phyloP scores from a whole-genome alignment of 2,888 invertebrate species.

The Piscicola geometra region DNA sequence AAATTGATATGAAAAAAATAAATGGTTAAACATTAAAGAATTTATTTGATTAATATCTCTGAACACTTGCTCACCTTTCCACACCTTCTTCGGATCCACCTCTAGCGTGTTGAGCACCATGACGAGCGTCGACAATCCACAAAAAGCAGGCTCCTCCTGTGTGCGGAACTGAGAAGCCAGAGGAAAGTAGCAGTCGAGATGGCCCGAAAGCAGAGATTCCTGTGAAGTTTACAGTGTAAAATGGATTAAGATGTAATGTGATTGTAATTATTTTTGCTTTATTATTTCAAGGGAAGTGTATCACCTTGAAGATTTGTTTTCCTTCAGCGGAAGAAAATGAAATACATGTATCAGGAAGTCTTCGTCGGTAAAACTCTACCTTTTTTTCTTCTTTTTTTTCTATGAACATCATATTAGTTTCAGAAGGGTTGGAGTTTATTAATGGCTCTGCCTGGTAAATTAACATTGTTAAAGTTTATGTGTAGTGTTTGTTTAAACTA shows the following conservation, averaged over 20 bases:
- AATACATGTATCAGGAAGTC: conserved; percentile 53
- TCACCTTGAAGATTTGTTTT: conserved; percentile 49
- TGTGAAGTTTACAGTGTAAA: neutral
- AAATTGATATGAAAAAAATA: no score
- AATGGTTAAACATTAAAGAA: no score
- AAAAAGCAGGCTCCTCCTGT: conserved; percentile 57
- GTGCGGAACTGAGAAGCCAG: conserved; percentile 56
- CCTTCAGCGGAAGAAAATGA: conserved; percentile 53
- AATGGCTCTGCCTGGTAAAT: no score
- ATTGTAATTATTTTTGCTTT: no score
- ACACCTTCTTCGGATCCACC: conserved; percentile 39
- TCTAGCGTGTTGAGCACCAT: conserved; percentile 55
- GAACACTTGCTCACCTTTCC: no score
- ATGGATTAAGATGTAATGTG: no score
- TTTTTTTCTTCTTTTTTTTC: no score
- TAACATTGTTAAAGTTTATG: no score
- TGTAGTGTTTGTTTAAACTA: no score
- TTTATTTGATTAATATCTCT: no score
- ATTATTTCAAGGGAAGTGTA: neutral
- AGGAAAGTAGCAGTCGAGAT: conserved; percentile 54
- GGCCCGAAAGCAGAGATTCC: conserved; percentile 50
- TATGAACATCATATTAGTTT: no score
- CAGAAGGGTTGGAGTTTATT: no score
- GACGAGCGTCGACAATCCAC: conserved; percentile 56
- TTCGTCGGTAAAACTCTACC: conserved; percentile 49